Evolutionary conservation across 2,113 vertebrate genomes (phyloP).

Genomic region (Brachyhypopomus occidentalis): DNA sequence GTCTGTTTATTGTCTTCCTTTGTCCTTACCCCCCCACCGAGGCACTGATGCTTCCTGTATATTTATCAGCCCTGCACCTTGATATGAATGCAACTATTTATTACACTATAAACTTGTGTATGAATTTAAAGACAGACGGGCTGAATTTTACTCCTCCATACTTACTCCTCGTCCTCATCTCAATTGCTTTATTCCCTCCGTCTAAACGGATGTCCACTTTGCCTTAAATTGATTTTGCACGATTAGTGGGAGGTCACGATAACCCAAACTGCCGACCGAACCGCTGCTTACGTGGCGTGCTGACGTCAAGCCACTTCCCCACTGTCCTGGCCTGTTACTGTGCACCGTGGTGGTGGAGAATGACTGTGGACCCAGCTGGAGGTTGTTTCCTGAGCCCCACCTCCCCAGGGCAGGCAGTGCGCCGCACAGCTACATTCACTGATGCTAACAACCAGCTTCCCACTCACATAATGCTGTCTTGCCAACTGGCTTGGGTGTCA

Average conservation of each 20-base stretch:
- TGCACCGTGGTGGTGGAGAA: conserved; percentile 27
- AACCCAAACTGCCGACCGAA: background rate
- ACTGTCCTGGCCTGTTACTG: conserved; percentile 7
- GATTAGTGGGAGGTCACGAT: conserved; percentile 19
- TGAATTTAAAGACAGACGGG: too few relatives aligned
- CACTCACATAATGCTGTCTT: background rate
- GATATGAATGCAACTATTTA: background rate
- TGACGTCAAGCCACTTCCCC: conserved; percentile 22
- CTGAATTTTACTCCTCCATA: background rate
- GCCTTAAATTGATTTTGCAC: background rate
- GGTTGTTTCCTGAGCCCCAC: background rate
- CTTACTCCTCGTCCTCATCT: background rate
- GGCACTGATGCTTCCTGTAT: background rate
- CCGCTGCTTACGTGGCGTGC: background rate
- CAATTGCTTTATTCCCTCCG: background rate
- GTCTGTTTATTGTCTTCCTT: conserved; percentile 13
- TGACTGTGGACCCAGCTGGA: conserved; percentile 32
- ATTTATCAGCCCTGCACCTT: background rate
- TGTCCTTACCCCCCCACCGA: background rate
- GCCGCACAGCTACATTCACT: conserved; percentile 7
- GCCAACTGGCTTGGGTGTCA: conserved; percentile 3
- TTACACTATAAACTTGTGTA: background rate
- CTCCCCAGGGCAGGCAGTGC: background rate
- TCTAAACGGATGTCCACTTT: background rate
- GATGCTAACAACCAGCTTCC: background rate